Conservation (phyloP, 1,140 invertebrate species). For the Megalopta genalis region DNA sequence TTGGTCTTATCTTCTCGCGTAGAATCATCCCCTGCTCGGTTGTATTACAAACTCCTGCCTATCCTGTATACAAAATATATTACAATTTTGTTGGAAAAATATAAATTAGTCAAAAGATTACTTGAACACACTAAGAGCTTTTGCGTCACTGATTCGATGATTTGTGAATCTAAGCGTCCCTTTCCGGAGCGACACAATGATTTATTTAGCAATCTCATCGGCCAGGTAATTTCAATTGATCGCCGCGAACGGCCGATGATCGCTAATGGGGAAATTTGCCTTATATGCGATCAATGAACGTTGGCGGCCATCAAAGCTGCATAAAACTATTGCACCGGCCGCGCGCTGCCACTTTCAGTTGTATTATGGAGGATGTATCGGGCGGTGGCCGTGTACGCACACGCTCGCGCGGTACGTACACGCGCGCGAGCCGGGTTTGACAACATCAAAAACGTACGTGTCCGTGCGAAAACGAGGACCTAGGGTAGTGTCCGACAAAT, state of each 20-base stretch:
- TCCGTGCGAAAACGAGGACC: conserved; percentile 35
- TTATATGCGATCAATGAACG: background rate
- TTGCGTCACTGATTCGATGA: no score
- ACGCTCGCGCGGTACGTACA: background rate
- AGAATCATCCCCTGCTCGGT: no score
- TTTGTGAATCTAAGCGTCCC: no score
- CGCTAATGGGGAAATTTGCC: background rate
- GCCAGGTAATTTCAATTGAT: background rate
- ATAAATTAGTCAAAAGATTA: no score
- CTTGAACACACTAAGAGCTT: no score
- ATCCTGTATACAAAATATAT: no score
- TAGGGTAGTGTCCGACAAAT: conserved; percentile 42
- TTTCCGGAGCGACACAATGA: background rate
- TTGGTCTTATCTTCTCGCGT: no score
- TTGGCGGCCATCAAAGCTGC: background rate
- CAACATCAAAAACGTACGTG: conserved; percentile 49
- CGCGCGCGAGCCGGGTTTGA: background rate
- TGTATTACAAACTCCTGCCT: no score
- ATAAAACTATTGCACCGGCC: conserved; percentile 28
- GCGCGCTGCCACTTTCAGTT: conserved; percentile 36
- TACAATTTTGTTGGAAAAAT: no score
- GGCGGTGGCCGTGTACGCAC: conserved; percentile 18
- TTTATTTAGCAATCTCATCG: background rate
- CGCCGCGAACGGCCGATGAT: background rate
- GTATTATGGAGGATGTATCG: conserved; percentile 31